Evolutionary conservation across 1,140 invertebrate species (phyloP).

Genomic region (Caerostris darwini): DNA sequence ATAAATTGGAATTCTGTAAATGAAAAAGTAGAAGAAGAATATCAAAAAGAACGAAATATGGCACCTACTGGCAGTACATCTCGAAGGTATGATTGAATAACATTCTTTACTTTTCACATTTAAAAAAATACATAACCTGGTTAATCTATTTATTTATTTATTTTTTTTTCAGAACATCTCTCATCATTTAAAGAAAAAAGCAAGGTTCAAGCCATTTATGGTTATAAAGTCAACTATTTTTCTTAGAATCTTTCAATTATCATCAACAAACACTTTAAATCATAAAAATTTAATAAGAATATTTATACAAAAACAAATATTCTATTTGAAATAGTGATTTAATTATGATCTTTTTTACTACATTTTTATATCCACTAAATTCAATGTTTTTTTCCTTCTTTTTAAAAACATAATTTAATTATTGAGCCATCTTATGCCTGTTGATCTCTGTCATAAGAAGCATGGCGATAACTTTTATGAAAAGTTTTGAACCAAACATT

Average conservation of each 20-base stretch:
- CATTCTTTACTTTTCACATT: neutral
- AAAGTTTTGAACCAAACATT: constrained; percentile 60
- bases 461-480: neutral
- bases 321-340: too few relatives aligned
- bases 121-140: neutral
- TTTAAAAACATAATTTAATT: too few relatives aligned
- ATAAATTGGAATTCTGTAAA: constrained; percentile 85
- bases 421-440: too few relatives aligned
- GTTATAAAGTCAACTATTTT: too few relatives aligned
- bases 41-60: constrained; percentile 82
- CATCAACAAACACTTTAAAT: too few relatives aligned
- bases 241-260: too few relatives aligned
- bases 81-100: constrained; percentile 35
- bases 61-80: constrained; percentile 41
- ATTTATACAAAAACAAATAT: too few relatives aligned
- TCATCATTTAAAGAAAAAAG: neutral
- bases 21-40: constrained; percentile 83
- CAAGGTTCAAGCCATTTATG: neutral
- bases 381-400: too few relatives aligned
- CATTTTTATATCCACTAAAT: too few relatives aligned
- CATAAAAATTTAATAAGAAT: too few relatives aligned
- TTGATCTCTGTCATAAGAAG: neutral
- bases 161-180: neutral
- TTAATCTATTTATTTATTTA: neutral
- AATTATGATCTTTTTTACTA: too few relatives aligned